phyloP scores from a whole-genome alignment of 2,888 invertebrate genomes.

The Ganaspis brasiliensis region DNA sequence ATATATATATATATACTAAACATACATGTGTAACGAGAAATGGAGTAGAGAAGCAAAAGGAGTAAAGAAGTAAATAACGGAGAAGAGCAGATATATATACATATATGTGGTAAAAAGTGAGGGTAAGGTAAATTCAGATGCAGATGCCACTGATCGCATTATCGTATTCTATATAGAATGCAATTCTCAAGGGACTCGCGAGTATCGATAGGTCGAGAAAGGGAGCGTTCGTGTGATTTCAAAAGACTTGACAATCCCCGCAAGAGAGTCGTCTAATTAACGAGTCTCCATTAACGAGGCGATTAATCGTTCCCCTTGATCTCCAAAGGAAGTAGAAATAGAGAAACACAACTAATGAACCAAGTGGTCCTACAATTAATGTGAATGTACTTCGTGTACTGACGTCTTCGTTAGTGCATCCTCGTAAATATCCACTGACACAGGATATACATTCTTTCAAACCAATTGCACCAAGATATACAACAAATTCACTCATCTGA shows the following conservation, averaged over 20 bases:
- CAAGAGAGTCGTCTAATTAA: constrained; percentile 67
- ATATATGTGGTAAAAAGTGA: constrained; percentile 46
- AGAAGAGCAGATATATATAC: constrained; percentile 14
- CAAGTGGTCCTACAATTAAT: constrained; percentile 54
- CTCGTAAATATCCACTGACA: constrained; percentile 46
- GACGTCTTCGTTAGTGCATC: constrained; percentile 59
- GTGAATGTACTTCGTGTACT: constrained; percentile 51
- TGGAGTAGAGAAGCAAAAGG: background rate
- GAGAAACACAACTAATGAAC: constrained; percentile 51
- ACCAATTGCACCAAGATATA: background rate
- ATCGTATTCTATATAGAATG: constrained; percentile 24
- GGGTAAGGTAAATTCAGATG: constrained; percentile 51
- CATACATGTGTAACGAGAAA: background rate
- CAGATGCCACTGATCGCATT: constrained; percentile 42
- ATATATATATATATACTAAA: background rate
- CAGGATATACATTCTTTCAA: constrained; percentile 9
- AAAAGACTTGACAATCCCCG: constrained; percentile 58
- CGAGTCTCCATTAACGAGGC: constrained; percentile 69
- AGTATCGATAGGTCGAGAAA: constrained; percentile 35
- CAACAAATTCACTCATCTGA: constrained; percentile 4
- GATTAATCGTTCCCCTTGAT: constrained; percentile 66
- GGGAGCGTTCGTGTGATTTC: constrained; percentile 50
- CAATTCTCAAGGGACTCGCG: constrained; percentile 29
- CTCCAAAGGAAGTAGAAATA: constrained; percentile 61
- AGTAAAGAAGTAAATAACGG: constrained; percentile 3